phyloP scores from a whole-genome alignment of 2,797 vertebrate species.

The Erethizon dorsatum region DNA sequence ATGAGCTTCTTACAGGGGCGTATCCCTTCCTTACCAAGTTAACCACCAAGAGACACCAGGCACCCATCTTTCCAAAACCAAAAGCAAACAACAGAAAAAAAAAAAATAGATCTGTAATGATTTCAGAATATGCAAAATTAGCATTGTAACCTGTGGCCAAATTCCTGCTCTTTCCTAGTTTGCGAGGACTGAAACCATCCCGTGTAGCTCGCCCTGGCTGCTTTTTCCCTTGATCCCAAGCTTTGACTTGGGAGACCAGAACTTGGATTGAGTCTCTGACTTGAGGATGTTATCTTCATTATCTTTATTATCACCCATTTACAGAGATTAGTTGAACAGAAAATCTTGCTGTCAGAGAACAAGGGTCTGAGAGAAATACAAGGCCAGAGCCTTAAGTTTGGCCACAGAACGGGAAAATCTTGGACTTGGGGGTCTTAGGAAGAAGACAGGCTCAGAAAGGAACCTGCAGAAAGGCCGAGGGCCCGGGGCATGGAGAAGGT shows the following conservation, averaged over 20 bases:
- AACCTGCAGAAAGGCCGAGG: neutral
- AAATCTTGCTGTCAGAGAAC: neutral
- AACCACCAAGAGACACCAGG: neutral
- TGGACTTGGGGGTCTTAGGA: neutral
- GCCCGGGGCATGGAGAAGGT: neutral
- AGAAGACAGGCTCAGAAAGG: neutral
- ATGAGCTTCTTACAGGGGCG: neutral
- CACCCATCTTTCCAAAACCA: neutral
- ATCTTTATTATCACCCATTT: neutral
- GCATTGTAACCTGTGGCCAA: neutral
- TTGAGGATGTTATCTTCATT: neutral
- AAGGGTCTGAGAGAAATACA: neutral
- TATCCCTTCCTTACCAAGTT: neutral
- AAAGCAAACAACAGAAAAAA: neutral
- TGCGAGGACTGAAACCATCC: neutral
- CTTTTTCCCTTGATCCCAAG: neutral
- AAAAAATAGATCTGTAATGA: neutral
- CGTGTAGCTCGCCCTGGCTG: neutral
- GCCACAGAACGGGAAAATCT: neutral
- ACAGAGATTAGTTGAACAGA: neutral
- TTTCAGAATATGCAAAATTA: conserved; percentile 37
- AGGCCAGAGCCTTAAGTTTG: neutral
- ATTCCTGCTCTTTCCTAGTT: neutral
- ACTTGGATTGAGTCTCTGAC: neutral
- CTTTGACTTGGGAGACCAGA: neutral